Conservation (phyloP, 2,888 invertebrate genomes). For the Mycalesis mineus region DNA sequence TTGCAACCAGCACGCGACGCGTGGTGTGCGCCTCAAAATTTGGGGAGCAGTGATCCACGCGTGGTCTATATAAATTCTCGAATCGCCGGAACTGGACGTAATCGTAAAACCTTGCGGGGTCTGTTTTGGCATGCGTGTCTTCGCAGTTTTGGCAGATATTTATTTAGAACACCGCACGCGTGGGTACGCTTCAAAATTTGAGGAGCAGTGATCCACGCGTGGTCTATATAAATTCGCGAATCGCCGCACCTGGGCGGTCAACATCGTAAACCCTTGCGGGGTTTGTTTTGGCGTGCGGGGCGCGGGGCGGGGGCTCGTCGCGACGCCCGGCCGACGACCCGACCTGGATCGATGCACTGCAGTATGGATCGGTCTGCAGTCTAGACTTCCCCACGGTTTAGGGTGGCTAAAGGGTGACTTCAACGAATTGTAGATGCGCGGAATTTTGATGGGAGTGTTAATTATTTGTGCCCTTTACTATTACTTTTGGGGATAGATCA, state of each 20-base stretch:
- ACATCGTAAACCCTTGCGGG: slow-evolving; percentile 41
- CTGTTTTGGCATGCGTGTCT: slow-evolving; percentile 58
- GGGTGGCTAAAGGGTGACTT: slow-evolving; percentile 29
- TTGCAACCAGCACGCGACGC: too few relatives aligned
- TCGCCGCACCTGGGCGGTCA: slow-evolving; percentile 60
- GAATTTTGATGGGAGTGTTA: slow-evolving; percentile 51
- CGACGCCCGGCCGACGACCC: slow-evolving; percentile 52
- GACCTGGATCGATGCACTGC: slow-evolving; percentile 63
- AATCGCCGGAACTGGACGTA: slow-evolving; percentile 55
- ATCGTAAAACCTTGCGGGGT: slow-evolving; percentile 43
- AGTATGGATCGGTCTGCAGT: slow-evolving; percentile 74
- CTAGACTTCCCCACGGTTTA: slow-evolving; percentile 54
- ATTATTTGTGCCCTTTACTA: slow-evolving; percentile 48
- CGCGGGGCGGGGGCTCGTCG: slow-evolving; percentile 36
- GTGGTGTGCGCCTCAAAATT: not conserved
- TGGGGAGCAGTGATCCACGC: not conserved
- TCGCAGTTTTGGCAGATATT: too few relatives aligned
- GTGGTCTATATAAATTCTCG: slow-evolving; percentile 30
- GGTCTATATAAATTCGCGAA: slow-evolving; percentile 33
- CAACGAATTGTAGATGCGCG: slow-evolving; percentile 50
- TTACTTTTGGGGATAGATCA: slow-evolving; percentile 8
- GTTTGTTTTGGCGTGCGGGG: slow-evolving; percentile 55
- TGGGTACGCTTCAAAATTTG: not conserved
- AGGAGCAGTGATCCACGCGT: not conserved
- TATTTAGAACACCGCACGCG: too few relatives aligned